These are phyloP conservation scores for Eupithecia insigniata DNA, from an alignment of 2,888 invertebrate genomes.

Conservation along the genomic window DNA sequence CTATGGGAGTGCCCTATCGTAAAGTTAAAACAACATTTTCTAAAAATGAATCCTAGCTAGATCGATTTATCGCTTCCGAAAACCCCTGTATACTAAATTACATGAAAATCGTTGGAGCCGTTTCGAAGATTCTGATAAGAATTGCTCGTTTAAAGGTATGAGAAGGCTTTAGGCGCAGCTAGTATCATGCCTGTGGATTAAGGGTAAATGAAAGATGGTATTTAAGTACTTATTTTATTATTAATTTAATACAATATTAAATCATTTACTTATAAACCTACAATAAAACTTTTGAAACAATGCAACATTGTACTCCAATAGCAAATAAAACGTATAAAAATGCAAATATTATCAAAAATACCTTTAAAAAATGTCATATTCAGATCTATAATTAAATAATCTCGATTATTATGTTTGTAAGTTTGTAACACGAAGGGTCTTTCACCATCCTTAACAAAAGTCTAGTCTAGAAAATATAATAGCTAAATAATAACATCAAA, in stretches of 20 bases:
- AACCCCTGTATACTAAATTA: too few relatives aligned
- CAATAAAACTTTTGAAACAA: constrained; percentile 21
- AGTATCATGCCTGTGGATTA: too few relatives aligned
- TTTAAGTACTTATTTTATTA: constrained; percentile 30
- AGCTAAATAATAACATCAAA: neutral
- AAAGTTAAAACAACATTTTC: too few relatives aligned
- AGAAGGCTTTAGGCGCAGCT: too few relatives aligned
- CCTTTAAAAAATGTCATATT: constrained; percentile 35
- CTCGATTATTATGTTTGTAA: constrained; percentile 34
- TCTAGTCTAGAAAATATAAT: neutral
- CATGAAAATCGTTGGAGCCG: too few relatives aligned
- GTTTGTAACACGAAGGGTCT: neutral
- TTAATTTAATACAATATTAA: constrained; percentile 15
- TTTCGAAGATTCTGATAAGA: too few relatives aligned
- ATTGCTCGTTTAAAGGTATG: too few relatives aligned
- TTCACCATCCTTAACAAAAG: neutral
- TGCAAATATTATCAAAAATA: constrained; percentile 42
- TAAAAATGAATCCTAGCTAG: too few relatives aligned
- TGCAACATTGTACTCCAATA: constrained; percentile 32
- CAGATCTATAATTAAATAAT: constrained; percentile 45
- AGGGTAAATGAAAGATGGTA: neutral
- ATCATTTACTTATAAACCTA: constrained; percentile 27
- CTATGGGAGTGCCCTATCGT: too few relatives aligned
- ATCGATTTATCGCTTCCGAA: too few relatives aligned
- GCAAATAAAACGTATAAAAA: constrained; percentile 40